phyloP scores from a whole-genome alignment of 2,888 invertebrate species.

The Uropetala carovei region DNA sequence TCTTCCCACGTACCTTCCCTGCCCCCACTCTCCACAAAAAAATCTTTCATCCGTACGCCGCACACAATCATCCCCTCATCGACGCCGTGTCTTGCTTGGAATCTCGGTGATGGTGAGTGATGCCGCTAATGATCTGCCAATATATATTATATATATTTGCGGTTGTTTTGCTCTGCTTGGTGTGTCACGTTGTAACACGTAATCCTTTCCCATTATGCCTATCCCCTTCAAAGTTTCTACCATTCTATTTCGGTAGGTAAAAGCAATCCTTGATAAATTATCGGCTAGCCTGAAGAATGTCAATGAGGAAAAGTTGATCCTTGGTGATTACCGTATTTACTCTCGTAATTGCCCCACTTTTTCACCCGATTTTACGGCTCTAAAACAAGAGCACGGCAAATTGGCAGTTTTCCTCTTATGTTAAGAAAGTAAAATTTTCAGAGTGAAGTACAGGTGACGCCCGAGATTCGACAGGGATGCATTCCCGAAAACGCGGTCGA shows the following conservation, averaged over 20 bases:
- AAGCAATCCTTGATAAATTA: too few species aligned
- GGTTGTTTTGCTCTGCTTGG: conserved; percentile 64
- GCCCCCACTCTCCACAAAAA: conserved; percentile 56
- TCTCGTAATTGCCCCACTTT: too few species aligned
- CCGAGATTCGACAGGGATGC: too few species aligned
- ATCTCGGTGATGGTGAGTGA: conserved; percentile 63
- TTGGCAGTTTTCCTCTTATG: too few species aligned
- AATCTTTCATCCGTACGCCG: conserved; percentile 48
- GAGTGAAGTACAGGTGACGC: too few species aligned
- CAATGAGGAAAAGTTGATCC: too few species aligned
- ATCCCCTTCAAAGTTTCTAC: neutral
- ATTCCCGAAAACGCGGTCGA: too few species aligned
- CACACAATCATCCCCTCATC: conserved; percentile 54
- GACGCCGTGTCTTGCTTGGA: conserved; percentile 58
- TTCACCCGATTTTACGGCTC: too few species aligned
- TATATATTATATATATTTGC: conserved; percentile 51
- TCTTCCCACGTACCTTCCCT: conserved; percentile 27
- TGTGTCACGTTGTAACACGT: conserved; percentile 57
- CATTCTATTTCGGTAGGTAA: neutral
- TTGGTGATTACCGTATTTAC: too few species aligned
- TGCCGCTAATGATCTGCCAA: conserved; percentile 60
- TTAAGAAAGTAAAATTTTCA: too few species aligned
- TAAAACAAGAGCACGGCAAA: too few species aligned
- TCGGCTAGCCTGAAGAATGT: too few species aligned
- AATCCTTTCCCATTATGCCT: conserved; percentile 1